Conservation (phyloP, 2,888 invertebrate species). For the Macrophya annulata region DNA sequence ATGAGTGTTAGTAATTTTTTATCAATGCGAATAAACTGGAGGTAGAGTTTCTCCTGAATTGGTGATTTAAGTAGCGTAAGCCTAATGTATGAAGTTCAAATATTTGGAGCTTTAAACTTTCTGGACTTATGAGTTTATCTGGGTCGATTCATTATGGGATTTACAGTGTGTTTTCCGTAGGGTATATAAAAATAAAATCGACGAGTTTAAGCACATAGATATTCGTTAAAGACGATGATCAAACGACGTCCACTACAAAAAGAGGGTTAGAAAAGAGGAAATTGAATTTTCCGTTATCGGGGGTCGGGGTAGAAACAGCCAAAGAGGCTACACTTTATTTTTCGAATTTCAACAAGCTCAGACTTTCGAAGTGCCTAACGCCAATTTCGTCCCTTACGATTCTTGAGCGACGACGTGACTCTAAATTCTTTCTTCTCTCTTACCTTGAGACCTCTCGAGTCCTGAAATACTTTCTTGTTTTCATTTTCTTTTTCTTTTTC, state of each 20-base stretch:
- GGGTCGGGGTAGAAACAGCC: not conserved
- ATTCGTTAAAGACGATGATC: conserved; percentile 32
- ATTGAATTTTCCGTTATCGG: not conserved
- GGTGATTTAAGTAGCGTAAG: not conserved
- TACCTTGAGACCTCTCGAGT: not conserved
- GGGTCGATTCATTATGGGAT: not conserved
- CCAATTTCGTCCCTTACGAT: not conserved
- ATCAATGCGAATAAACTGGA: too few relatives aligned
- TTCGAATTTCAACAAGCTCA: conserved; percentile 33
- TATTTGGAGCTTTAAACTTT: not conserved
- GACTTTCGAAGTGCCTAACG: conserved; percentile 1
- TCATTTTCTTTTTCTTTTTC: too few relatives aligned
- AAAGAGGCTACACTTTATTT: conserved; percentile 4
- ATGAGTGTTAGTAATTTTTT: too few relatives aligned
- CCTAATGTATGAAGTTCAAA: not conserved
- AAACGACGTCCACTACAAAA: not conserved
- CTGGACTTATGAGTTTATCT: not conserved
- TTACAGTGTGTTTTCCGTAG: not conserved
- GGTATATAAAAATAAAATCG: not conserved
- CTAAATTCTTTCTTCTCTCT: not conserved
- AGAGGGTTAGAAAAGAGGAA: conserved; percentile 2
- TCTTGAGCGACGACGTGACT: not conserved
- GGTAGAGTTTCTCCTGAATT: not conserved
- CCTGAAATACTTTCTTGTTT: not conserved
- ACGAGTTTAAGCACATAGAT: not conserved